A percentile compares a stretch with the other conserved stretches of the same genome.
Evolutionary conservation across 2,113 vertebrate species (phyloP).

Genomic region (Odocoileus hemionus): DNA sequence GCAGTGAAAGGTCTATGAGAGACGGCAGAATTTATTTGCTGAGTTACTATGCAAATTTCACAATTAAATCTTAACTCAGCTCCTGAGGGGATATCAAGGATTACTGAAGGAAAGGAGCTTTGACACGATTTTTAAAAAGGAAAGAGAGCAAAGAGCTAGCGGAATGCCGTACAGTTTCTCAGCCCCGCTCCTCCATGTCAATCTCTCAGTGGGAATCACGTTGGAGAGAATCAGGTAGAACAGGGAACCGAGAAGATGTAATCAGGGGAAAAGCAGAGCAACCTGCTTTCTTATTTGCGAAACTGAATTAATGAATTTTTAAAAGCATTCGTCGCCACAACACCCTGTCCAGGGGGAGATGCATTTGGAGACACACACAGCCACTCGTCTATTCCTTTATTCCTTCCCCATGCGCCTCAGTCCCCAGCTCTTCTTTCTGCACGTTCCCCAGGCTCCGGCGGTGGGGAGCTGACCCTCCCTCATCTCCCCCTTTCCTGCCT

Average conservation of each 20-base stretch:
- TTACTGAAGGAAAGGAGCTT: slow-evolving; percentile 79
- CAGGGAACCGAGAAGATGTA: slow-evolving; percentile 28
- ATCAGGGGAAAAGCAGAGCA: slow-evolving; percentile 54
- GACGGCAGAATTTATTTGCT: slow-evolving; percentile 81
- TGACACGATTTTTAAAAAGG: slow-evolving; percentile 60
- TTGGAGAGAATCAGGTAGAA: slow-evolving; percentile 64
- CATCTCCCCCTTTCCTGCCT: not conserved
- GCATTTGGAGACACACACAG: not conserved
- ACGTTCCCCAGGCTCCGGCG: not conserved
- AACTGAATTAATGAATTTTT: slow-evolving; percentile 76
- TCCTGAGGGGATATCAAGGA: slow-evolving; percentile 75
- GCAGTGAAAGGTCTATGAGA: slow-evolving; percentile 72
- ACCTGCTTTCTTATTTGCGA: slow-evolving; percentile 72
- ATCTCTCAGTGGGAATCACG: slow-evolving; percentile 65
- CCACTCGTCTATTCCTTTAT: not conserved
- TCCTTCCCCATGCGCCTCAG: not conserved
- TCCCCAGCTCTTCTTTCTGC: not conserved
- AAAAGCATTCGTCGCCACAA: slow-evolving; percentile 50
- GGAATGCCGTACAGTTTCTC: slow-evolving; percentile 57
- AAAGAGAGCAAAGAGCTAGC: slow-evolving; percentile 59
- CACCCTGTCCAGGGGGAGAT: slow-evolving; percentile 63
- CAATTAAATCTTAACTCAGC: slow-evolving; percentile 83
- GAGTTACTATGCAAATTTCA: slow-evolving; percentile 86
- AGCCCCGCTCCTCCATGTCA: slow-evolving; percentile 36
- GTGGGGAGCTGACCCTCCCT: slow-evolving; percentile 32